Conservation (phyloP, 30 jellyfish, hydroid and myxozoan genomes). For the Cassiopea xamachana region DNA sequence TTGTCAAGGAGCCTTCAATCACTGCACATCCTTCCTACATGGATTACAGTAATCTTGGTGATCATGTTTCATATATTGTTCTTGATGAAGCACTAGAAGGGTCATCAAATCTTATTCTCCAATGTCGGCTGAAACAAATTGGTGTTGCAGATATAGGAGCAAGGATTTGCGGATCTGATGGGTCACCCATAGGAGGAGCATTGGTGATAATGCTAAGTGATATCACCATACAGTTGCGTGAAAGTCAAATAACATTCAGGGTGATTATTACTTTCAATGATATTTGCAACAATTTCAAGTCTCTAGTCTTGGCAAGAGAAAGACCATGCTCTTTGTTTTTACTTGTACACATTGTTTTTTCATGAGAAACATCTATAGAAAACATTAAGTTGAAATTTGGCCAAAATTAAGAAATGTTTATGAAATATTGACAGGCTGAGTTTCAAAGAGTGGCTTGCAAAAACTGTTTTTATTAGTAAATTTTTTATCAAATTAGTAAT, state of each 20-base stretch:
- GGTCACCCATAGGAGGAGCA: slow-evolving; percentile 49
- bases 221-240: slow-evolving; percentile 34
- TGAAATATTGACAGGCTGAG: no score
- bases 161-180: slow-evolving; percentile 50
- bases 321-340: no score
- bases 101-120: slow-evolving; percentile 39
- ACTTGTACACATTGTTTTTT: no score
- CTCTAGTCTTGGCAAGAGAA: neutral
- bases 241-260: slow-evolving; percentile 46
- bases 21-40: slow-evolving; percentile 47
- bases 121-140: slow-evolving; percentile 50
- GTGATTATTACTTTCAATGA: slow-evolving; percentile 1
- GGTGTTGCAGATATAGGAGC: slow-evolving; percentile 1
- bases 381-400: no score
- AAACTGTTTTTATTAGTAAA: no score
- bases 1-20: slow-evolving; percentile 14
- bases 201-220: slow-evolving; percentile 3
- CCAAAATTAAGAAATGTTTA: no score
- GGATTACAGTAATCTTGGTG: slow-evolving; percentile 15
- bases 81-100: slow-evolving; percentile 63
- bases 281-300: neutral
- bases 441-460: no score
- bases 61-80: slow-evolving; percentile 44
- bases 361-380: no score
- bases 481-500: no score